A percentile compares a stretch with the other conserved stretches of the same genome.
Evolutionary conservation across 2,797 vertebrate genomes (phyloP).

Genomic region (Micrastur ruficollis): DNA sequence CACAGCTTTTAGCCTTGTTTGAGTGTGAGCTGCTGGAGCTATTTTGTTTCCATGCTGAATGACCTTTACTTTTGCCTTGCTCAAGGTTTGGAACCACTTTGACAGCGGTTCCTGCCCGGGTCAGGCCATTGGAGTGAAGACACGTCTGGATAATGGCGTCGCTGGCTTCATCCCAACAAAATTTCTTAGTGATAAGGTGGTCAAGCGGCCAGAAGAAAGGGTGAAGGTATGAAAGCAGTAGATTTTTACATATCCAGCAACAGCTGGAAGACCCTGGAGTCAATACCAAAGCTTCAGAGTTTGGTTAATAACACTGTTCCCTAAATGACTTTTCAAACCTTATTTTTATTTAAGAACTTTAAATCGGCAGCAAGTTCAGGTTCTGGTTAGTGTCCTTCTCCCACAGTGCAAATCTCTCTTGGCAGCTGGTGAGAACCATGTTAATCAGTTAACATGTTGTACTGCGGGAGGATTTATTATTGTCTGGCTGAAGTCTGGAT

Average conservation of each 20-base stretch:
- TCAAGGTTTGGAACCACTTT: conserved; percentile 99
- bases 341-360: not conserved
- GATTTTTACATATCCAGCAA: not conserved
- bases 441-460: conserved; percentile 49
- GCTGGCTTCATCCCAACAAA: conserved; percentile 98
- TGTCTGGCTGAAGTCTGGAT: conserved; percentile 47
- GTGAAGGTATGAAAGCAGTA: conserved; percentile 85
- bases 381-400: conserved; percentile 14
- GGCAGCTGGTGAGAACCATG: conserved; percentile 30
- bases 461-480: conserved; percentile 43
- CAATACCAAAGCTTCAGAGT: not conserved
- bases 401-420: conserved; percentile 38
- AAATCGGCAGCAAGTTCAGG: not conserved
- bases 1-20: not conserved
- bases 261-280: not conserved
- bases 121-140: conserved; percentile 95
- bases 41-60: not conserved
- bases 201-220: conserved; percentile 96
- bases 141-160: conserved; percentile 93
- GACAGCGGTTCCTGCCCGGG: conserved; percentile 98
- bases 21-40: not conserved
- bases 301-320: not conserved
- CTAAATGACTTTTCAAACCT: not conserved
- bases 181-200: conserved; percentile 97
- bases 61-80: not conserved